Evolutionary conservation across 2,888 invertebrate genomes (phyloP), one percentile per base, ranked within the genome.

Genomic region (Allolobophora icterica): DNA sequence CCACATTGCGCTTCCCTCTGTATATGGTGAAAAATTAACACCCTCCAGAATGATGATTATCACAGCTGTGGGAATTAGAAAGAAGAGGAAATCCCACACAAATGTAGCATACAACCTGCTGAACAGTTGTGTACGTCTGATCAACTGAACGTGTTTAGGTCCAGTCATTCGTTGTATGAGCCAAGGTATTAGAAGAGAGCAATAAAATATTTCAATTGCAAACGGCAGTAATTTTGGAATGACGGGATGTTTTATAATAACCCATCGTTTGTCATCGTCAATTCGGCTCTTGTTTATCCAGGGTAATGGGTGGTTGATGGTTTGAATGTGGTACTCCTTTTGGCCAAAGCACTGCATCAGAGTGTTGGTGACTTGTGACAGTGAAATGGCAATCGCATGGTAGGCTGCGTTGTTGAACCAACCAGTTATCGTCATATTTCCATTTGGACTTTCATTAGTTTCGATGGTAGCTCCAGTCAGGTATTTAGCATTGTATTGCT

Each of bases 341-440:
- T 91, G 91, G 38, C 90, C 92, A 58, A 93, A 92, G 38, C 93
- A 83, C 35, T 91, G 89, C 71, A 94, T 92, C 24, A 94, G 42
- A 11, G 93, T 92, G 89, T 94, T 94, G 92, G 94, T 94, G 11
- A 94, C 89, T 40, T 92, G 92, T 90, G 96, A 96, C 8, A 97
- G 95, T 0, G 97, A 96, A 0, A 97, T 96, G 0, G 97, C 97
- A 0, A 97, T 96, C 89, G 97, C 96, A 94, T 98, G 98, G 93
- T 96, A 97, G 0, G 97, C 97, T 94, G 97, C 97, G 94, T 97
- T 97, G 94, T 97, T 98, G 95, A 97, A 97, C 96, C 97, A 97
- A 0, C 97, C 97, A 0, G 21, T 94, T 92, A 92, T 92, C n/a
- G 84, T 90, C 13, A 33, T n/a, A 4, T 42, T 42, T 13, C 30